phyloP scores from a whole-genome alignment of 2,888 invertebrate genomes.

The Lamellibrachia satsuma region DNA sequence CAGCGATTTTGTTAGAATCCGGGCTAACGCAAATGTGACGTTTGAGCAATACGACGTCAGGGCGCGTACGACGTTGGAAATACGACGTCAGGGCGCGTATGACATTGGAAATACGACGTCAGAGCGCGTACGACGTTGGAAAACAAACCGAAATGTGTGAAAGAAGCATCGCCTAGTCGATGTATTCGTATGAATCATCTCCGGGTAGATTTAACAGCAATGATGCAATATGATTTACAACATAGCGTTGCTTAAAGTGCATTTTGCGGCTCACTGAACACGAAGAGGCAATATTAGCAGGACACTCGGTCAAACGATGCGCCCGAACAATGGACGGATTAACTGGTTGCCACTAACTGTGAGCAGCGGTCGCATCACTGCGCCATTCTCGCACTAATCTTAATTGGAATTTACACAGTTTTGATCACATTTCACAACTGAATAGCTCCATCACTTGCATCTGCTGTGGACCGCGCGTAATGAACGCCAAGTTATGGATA shows the following conservation, averaged over 20 bases:
- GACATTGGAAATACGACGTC: too few species aligned
- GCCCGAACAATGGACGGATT: neutral
- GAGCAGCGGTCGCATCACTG: slow-evolving; percentile 10
- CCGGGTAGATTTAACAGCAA: neutral
- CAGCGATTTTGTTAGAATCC: neutral
- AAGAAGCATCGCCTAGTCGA: neutral
- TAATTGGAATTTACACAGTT: slow-evolving; percentile 13
- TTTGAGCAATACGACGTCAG: neutral
- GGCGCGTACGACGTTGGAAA: too few species aligned
- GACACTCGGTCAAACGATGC: neutral
- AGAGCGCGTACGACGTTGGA: too few species aligned
- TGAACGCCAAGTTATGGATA: slow-evolving; percentile 10
- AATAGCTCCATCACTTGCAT: neutral
- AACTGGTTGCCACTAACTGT: slow-evolving; percentile 6
- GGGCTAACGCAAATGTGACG: neutral
- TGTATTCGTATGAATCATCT: neutral
- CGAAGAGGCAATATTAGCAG: neutral
- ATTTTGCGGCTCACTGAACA: neutral
- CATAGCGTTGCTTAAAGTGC: neutral
- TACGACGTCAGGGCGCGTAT: too few species aligned
- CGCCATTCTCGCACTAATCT: slow-evolving; percentile 17
- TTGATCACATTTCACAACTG: slow-evolving; percentile 17
- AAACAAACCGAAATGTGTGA: neutral
- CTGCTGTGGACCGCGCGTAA: slow-evolving; percentile 2
- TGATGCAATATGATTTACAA: neutral